Conservation (phyloP, 2,113 vertebrate genomes). For the Pachycephala philippinensis region DNA sequence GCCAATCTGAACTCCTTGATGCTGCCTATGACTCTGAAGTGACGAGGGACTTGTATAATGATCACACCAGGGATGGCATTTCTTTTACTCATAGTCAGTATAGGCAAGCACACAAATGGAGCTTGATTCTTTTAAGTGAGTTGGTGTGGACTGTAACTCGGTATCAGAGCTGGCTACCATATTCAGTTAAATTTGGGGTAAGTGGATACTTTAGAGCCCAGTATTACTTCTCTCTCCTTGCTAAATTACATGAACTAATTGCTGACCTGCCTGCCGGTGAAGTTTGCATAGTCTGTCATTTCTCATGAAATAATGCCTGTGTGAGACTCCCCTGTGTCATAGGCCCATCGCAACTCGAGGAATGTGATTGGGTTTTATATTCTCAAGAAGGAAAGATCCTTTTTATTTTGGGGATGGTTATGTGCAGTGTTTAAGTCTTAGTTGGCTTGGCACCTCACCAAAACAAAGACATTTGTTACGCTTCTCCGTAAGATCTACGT, state of each 20-base stretch:
- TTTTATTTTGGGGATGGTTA: background rate
- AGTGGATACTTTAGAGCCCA: background rate
- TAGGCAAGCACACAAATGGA: background rate
- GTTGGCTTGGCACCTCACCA: background rate
- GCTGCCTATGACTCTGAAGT: background rate
- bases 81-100: background rate
- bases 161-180: background rate
- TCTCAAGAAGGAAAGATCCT: background rate
- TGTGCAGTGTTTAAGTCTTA: background rate
- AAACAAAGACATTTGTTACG: background rate
- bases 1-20: background rate
- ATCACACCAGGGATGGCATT: background rate
- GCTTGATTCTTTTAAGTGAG: fast-evolving
- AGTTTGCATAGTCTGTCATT: background rate
- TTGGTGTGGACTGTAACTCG: background rate
- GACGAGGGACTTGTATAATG: background rate
- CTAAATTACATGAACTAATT: background rate
- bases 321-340: background rate
- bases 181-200: background rate
- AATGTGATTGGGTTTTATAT: background rate
- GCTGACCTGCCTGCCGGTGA: background rate
- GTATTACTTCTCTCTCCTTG: background rate
- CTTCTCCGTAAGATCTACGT: fast-evolving
- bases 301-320: background rate
- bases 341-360: fast-evolving